Base-by-base conservation (phyloP, 2,888 invertebrate species). In the Lasioglossum vierecki region DNA sequence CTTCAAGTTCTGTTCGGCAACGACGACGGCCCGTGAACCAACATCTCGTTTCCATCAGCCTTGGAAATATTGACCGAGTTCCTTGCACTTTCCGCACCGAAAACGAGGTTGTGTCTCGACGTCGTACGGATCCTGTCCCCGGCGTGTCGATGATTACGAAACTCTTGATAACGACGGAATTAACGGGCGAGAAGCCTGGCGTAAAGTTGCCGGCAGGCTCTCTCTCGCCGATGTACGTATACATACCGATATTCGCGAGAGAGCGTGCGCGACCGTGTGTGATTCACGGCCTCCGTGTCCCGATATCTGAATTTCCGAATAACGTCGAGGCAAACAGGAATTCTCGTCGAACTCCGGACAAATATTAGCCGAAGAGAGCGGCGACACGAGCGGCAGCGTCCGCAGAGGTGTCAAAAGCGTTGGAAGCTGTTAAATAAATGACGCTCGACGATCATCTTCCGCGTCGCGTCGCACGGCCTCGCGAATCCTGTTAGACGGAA, bases 31-130 rank as follows among this genome's bases (percentile, higher is more conserved):
- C 13, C 57, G 46, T 68, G 75, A 78, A 63, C 49, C 49, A 66
- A 49, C 53, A 53, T 74, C 72, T 57, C 73, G 60, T 74, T 72
- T 74, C 76, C 53, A 44, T 41, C 77, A 88, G 76, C 76, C 83
- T 89, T 86, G 89, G 72, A 68, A 57, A 71, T 83, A 83, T 89
- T 73, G 76, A 79, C 80, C 72, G 79, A 79, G 80, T 75, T 82
- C 77, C 83, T 80, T 81, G 77, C 82, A 70, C 80, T 76, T 89
- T 89, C 76, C 63, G 79, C 60, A 22, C 63, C 75, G 79, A 88
- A 89, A 89, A 85, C 75, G 79, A 53, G 78, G 81, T 15, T 63
- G 30, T 80, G 79, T 73, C 46, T 75, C 66, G 57, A 41, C 72
- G 68, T 8, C 22, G 15, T 44, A 22, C 60, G 60, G 22, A 15